These are phyloP conservation scores for Pachymerium ferrugineum DNA, from an alignment of 2,888 invertebrate species.

Conservation along the genomic window DNA sequence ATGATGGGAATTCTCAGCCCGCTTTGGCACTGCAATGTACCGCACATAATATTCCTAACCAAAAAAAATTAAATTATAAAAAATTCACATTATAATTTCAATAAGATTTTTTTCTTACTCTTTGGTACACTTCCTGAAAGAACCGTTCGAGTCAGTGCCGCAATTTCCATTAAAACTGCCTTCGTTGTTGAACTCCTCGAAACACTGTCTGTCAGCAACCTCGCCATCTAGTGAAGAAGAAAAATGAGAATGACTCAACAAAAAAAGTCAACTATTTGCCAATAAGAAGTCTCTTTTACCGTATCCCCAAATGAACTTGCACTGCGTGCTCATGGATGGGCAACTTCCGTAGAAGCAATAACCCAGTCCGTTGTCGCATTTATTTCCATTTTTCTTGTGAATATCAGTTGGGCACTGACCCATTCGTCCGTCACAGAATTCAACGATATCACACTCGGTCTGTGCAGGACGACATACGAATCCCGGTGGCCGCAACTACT, in stretches of 20 bases:
- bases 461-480: slow-evolving; percentile 75
- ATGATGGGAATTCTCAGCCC: slow-evolving; percentile 77
- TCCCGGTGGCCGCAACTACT: slow-evolving; percentile 66
- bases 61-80: not conserved
- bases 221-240: slow-evolving; percentile 56
- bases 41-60: slow-evolving; percentile 80
- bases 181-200: slow-evolving; percentile 89
- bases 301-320: slow-evolving; percentile 79
- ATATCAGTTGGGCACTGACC: slow-evolving; percentile 88
- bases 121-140: slow-evolving; percentile 76
- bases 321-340: slow-evolving; percentile 80
- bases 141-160: slow-evolving; percentile 69
- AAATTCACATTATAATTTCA: not conserved
- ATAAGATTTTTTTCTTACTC: slow-evolving; percentile 72
- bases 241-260: not conserved
- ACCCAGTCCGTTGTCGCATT: slow-evolving; percentile 65
- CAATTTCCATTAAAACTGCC: slow-evolving; percentile 95
- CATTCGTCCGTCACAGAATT: slow-evolving; percentile 80
- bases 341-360: slow-evolving; percentile 90
- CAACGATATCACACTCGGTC: slow-evolving; percentile 94
- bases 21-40: slow-evolving; percentile 87
- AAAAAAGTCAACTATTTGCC: not conserved
- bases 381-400: slow-evolving; percentile 85
- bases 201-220: slow-evolving; percentile 81
- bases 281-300: slow-evolving; percentile 46